These are phyloP conservation scores for Psittacula cyanocephala DNA, from an alignment of 2,113 vertebrate species.

Conservation along the genomic window DNA sequence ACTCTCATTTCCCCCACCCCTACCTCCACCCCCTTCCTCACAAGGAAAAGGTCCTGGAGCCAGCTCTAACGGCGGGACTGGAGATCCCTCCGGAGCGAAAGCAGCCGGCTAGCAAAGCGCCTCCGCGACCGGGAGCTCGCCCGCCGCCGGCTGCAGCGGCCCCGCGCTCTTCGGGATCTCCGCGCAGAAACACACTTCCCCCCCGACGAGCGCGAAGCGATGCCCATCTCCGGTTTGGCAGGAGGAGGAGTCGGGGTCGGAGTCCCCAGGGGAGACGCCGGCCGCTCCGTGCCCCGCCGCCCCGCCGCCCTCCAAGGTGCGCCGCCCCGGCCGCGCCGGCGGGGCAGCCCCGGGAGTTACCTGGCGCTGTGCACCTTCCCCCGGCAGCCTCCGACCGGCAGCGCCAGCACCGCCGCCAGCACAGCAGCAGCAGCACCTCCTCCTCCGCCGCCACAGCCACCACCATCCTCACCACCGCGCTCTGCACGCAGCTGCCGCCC, in stretches of 20 bases:
- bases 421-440: neutral
- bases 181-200: neutral
- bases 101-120: neutral
- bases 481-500: slow-evolving; percentile 25
- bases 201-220: neutral
- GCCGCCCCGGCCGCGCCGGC: neutral
- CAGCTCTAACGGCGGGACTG: neutral
- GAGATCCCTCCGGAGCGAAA: neutral
- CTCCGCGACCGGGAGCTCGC: neutral
- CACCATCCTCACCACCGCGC: slow-evolving; percentile 36
- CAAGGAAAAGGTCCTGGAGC: slow-evolving; percentile 39
- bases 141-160: neutral
- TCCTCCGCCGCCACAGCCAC: neutral
- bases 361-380: slow-evolving; percentile 42
- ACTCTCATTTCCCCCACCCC: slow-evolving; percentile 59
- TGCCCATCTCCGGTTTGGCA: slow-evolving; percentile 26
- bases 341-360: slow-evolving; percentile 41
- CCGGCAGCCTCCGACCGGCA: slow-evolving; percentile 3
- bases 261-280: neutral
- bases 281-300: neutral
- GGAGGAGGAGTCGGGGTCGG: slow-evolving; percentile 57
- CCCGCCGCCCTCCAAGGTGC: slow-evolving; percentile 43
- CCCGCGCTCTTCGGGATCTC: neutral
- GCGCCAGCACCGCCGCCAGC: slow-evolving; percentile 14
- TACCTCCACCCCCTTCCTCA: slow-evolving; percentile 56